Conservation (phyloP, 2,888 invertebrate species). For the Apodemia zela region DNA sequence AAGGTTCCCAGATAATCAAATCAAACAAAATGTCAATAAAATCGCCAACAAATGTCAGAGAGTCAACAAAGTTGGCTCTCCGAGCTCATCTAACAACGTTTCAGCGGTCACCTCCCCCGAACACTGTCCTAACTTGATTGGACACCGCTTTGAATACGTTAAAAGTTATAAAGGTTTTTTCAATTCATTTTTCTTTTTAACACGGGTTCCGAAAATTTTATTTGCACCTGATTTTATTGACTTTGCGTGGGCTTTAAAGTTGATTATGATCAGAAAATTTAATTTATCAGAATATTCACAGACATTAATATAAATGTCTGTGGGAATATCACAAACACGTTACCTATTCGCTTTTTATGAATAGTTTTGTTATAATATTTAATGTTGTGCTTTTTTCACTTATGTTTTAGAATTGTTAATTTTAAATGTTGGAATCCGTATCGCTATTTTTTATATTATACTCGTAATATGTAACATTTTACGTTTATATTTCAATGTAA, state of each 20-base stretch:
- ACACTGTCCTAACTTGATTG: slow-evolving; percentile 11
- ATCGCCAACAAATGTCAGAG: not conserved
- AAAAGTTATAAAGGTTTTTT: slow-evolving; percentile 7
- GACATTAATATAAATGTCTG: not conserved
- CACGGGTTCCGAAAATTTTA: not conserved
- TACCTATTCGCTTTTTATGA: not conserved
- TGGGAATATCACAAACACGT: too few relatives aligned
- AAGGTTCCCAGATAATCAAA: not conserved
- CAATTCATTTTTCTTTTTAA: slow-evolving; percentile 10
- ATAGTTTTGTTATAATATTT: not conserved
- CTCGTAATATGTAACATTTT: too few relatives aligned
- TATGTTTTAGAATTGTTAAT: too few relatives aligned
- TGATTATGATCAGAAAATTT: not conserved
- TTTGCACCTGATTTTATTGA: not conserved
- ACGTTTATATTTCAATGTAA: too few relatives aligned
- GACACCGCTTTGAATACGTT: slow-evolving; percentile 3
- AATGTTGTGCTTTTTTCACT: too few relatives aligned
- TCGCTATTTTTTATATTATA: too few relatives aligned
- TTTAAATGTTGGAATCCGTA: too few relatives aligned
- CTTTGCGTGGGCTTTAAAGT: not conserved
- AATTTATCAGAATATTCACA: not conserved
- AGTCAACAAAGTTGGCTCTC: slow-evolving; percentile 3
- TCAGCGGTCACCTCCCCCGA: not conserved
- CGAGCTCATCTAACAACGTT: not conserved
- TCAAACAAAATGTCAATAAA: slow-evolving; percentile 6